A percentile compares a stretch with the other conserved stretches of the same genome.
Conservation (phyloP, 2,888 invertebrate species). For the Pristionchus exspectatus region DNA sequence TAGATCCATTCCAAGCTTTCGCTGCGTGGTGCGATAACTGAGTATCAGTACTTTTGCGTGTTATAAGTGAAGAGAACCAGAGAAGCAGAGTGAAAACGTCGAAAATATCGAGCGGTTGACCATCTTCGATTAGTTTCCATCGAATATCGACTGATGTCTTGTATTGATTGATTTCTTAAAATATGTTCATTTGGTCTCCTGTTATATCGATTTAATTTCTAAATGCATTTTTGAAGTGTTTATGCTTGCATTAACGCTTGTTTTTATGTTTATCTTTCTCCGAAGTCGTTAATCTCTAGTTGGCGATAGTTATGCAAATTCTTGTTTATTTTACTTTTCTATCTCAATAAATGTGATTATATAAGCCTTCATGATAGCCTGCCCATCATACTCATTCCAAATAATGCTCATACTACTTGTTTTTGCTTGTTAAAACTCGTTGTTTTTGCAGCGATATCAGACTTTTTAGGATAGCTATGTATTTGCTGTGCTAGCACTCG, state of each 20-base stretch:
- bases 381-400: background rate
- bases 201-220: background rate
- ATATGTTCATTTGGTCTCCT: conserved; percentile 1
- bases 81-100: conserved; percentile 42
- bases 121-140: conserved; percentile 51
- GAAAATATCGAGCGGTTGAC: conserved; percentile 48
- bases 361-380: background rate
- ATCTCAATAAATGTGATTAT: background rate
- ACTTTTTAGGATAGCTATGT: background rate
- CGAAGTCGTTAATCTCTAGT: background rate
- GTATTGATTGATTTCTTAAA: conserved; percentile 36
- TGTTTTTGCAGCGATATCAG: background rate
- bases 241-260: background rate
- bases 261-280: conserved; percentile 28
- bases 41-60: conserved; percentile 50
- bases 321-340: background rate
- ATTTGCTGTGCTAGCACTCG: background rate
- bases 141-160: background rate
- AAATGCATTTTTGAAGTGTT: background rate
- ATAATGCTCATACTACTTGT: background rate
- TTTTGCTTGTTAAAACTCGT: background rate
- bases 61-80: conserved; percentile 46
- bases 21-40: conserved; percentile 56
- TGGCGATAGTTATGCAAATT: background rate
- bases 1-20: conserved; percentile 55